Base-by-base conservation (phyloP, 2,797 vertebrate genomes). In the Oreochromis mossambicus region DNA sequence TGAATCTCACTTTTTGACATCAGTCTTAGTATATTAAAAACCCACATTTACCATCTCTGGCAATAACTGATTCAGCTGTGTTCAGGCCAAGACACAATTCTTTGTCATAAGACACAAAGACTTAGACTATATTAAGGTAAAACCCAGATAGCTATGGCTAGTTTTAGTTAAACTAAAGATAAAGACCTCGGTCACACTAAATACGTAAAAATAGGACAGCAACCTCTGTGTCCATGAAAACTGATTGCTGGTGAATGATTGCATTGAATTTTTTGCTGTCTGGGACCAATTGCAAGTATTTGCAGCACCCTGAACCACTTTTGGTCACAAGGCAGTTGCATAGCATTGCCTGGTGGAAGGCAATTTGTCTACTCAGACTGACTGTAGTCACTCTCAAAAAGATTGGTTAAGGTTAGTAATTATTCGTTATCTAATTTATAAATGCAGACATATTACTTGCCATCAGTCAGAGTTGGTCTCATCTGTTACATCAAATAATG, bases 31-130 rank as follows among this genome's bases (percentile, higher is more conserved):
- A 32, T 1, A 19, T 48, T 73, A 48, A 48, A 19, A 32, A 29
- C 43, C 10, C 48, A 48, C 43, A 73, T 43, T 73, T 15, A 48
- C 36, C 32, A 36, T n/a, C 32, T 36, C 6, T 73, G 15, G 41
- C 43, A 73, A 48, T 29, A 48, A 29, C 6, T 48, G 24, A 17
- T 8, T 48, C 29, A 41, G 4, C 68, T 19, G 24, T 29, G 24
- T 10, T 15, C 24, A 48, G 43, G 24, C 41, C 68, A 73, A 9
- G 24, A 10, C 24, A 19, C 29, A 61, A 61, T 0, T 19, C 0
- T 61, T 61, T 61, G 8, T 61, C 15, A 61, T 19, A 34, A 61
- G 0, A 61, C 5, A 61, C 3, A 61, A 34, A 34, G 29, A 32
- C 43, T 24, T 50, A 48, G 10, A 32, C 1, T 48, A 12, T 29